These are phyloP conservation scores for Drosophila arawakana DNA, from an alignment of 1,140 invertebrate genomes.

Conservation along the genomic window DNA sequence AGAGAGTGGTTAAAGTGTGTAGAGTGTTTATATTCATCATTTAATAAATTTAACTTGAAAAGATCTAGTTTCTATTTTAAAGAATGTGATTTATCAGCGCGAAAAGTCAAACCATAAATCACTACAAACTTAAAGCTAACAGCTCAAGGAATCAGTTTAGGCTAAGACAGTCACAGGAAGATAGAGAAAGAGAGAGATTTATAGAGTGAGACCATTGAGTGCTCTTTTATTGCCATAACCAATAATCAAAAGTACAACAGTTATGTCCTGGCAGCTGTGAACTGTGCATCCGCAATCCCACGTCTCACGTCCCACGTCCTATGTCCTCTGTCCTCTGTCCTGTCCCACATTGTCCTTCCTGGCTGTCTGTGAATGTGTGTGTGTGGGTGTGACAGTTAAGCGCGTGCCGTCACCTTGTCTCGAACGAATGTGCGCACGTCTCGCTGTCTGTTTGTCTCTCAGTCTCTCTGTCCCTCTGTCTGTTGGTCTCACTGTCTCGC, in stretches of 20 bases:
- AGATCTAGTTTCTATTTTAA: too few species aligned
- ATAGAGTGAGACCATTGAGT: conserved; percentile 45
- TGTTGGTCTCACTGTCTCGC: conserved; percentile 14
- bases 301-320: background rate
- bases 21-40: too few species aligned
- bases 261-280: conserved; percentile 36
- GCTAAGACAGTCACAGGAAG: conserved; percentile 12
- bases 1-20: too few species aligned
- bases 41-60: too few species aligned
- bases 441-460: background rate
- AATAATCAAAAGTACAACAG: conserved; percentile 59
- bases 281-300: conserved; percentile 19
- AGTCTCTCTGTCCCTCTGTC: background rate
- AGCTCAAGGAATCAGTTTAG: conserved; percentile 9
- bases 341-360: conserved; percentile 7
- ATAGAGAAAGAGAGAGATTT: too few species aligned
- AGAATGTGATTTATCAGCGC: too few species aligned
- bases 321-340: background rate
- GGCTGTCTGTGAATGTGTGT: background rate
- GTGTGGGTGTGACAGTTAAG: conserved; percentile 1
- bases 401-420: conserved; percentile 58
- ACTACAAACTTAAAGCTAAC: conserved; percentile 19
- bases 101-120: background rate
- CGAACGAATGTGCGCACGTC: conserved; percentile 1
- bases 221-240: conserved; percentile 64